Conservation (phyloP, 1,140 invertebrate species). For the Tetramorium simillimum region DNA sequence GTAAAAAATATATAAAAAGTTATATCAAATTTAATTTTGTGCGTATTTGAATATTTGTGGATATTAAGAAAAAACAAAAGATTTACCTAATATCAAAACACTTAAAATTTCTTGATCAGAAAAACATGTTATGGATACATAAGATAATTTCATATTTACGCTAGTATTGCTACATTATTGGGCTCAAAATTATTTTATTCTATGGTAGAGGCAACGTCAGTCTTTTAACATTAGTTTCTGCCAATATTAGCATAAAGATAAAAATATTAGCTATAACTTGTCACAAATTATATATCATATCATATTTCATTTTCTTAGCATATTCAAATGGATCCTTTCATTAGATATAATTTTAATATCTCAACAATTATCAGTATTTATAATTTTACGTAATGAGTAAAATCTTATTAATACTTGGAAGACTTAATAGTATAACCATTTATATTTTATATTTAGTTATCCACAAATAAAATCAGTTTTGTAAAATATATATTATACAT, state of each 20-base stretch:
- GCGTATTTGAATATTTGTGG: conserved; percentile 33
- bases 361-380: conserved; percentile 56
- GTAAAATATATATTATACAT: neutral
- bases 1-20: conserved; percentile 18
- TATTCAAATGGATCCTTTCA: conserved; percentile 5
- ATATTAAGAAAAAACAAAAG: conserved; percentile 14
- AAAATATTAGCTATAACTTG: neutral
- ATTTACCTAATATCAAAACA: neutral
- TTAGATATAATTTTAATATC: conserved; percentile 43
- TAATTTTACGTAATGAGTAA: conserved; percentile 54
- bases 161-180: conserved; percentile 49
- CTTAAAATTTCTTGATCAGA: conserved; percentile 22
- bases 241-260: neutral
- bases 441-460: conserved; percentile 30
- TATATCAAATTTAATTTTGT: conserved; percentile 36
- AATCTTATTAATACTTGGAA: conserved; percentile 66
- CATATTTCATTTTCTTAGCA: conserved; percentile 7
- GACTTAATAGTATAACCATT: conserved; percentile 61
- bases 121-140: neutral
- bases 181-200: conserved; percentile 40
- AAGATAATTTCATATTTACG: conserved; percentile 20
- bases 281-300: neutral
- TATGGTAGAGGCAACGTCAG: neutral
- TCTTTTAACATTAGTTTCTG: conserved; percentile 35
- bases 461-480: conserved; percentile 37